These are phyloP conservation scores for Chaenodraco wilsoni DNA, from an alignment of 2,797 vertebrate genomes.

Conservation along the genomic window DNA sequence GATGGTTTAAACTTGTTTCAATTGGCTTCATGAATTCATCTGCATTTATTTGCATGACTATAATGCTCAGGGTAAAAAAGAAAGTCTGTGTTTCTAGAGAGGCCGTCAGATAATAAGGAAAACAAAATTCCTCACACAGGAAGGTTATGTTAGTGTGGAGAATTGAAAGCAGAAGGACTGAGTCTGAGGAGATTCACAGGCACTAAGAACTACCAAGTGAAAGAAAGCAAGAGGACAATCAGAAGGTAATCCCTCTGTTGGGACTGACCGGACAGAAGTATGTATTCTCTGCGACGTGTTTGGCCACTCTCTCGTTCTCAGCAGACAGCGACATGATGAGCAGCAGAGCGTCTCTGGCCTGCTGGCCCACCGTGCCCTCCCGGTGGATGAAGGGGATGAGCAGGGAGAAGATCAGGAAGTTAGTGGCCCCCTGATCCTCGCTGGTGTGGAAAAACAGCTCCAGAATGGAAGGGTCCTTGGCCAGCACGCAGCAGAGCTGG, in stretches of 20 bases:
- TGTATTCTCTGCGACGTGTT: conserved; percentile 93
- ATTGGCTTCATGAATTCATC: conserved; percentile 22
- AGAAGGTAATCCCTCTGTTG: not conserved
- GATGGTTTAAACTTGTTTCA: conserved; percentile 24
- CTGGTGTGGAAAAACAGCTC: conserved; percentile 99
- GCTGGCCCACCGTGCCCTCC: conserved; percentile 94
- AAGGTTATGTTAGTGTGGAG: not conserved
- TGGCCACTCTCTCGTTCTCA: conserved; percentile 92
- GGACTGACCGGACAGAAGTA: conserved; percentile 97
- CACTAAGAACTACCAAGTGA: no score
- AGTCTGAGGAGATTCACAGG: no score
- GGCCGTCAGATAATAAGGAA: not conserved
- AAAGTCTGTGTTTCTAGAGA: not conserved
- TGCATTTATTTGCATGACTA: conserved; percentile 27
- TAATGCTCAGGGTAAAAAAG: not conserved
- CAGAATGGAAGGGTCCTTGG: conserved; percentile 94
- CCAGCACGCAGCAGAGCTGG: conserved; percentile 95
- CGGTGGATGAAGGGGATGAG: conserved; percentile 97
- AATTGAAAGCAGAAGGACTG: not conserved
- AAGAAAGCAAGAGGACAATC: no score
- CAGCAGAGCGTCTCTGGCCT: conserved; percentile 94
- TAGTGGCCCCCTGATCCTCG: conserved; percentile 96
- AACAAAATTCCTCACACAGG: not conserved
- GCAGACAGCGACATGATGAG: conserved; percentile 97
- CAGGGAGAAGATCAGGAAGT: conserved; percentile 98